These are phyloP conservation scores for Athripsodes cinereus DNA, from an alignment of 2,888 invertebrate species.

Conservation along the genomic window DNA sequence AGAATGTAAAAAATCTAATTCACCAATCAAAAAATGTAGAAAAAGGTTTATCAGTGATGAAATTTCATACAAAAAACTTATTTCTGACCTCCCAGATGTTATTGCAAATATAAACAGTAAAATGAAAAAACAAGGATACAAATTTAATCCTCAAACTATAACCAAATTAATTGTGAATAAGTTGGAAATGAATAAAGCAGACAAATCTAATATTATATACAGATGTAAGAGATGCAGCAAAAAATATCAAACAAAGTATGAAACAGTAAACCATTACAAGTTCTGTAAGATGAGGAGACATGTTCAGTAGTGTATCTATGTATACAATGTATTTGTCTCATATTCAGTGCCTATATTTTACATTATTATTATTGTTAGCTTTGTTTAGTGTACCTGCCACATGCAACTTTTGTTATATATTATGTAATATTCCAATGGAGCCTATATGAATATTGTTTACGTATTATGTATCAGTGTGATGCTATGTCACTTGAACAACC, in stretches of 20 bases:
- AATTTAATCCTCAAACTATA: neutral
- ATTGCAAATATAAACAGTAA: constrained; percentile 2
- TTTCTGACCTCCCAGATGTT: constrained; percentile 3
- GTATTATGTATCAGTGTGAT: too few relatives aligned
- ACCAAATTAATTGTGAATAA: constrained; percentile 17
- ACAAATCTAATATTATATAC: constrained; percentile 14
- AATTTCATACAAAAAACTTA: neutral
- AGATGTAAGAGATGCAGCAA: constrained; percentile 24
- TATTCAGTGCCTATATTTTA: constrained; percentile 26
- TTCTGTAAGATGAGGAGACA: constrained; percentile 20
- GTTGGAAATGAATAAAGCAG: constrained; percentile 11
- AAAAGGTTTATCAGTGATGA: neutral
- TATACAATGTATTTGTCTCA: constrained; percentile 15
- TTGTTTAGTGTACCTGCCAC: constrained; percentile 22
- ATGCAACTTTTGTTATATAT: too few relatives aligned
- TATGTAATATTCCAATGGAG: too few relatives aligned
- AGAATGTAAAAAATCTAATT: neutral
- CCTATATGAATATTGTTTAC: too few relatives aligned
- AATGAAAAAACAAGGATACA: neutral
- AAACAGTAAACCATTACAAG: constrained; percentile 20
- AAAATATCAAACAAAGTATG: constrained; percentile 24
- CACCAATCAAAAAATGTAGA: neutral
- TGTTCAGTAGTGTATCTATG: constrained; percentile 12
- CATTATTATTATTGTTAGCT: neutral
- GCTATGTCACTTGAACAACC: too few relatives aligned